phyloP scores from a whole-genome alignment of 2,797 vertebrate genomes.

The Carduelis carduelis region DNA sequence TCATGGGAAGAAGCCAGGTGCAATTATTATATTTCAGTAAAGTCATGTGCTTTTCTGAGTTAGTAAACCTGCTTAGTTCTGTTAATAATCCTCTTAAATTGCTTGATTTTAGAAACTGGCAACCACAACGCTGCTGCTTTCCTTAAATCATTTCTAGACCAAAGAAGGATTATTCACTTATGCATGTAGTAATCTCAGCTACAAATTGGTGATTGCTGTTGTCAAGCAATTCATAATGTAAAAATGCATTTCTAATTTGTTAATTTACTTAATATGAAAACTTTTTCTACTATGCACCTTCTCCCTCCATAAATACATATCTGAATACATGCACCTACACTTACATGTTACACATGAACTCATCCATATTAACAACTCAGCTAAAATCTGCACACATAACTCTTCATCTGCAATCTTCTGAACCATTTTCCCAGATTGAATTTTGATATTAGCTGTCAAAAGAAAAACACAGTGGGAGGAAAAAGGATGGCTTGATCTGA shows the following conservation, averaged over 20 bases:
- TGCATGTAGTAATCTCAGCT: accelerated
- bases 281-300: not conserved
- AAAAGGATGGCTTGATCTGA: not conserved
- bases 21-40: not conserved
- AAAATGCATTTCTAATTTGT: not conserved
- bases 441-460: not conserved
- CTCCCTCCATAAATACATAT: not conserved
- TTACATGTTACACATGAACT: not conserved
- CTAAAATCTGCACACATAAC: not conserved
- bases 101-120: not conserved
- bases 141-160: not conserved
- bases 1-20: not conserved
- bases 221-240: not conserved
- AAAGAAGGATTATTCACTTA: not conserved
- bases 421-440: not conserved
- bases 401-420: not conserved
- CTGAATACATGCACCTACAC: not conserved
- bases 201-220: not conserved
- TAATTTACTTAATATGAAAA: not conserved
- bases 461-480: not conserved
- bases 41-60: not conserved
- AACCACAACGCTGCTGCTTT: not conserved
- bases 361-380: not conserved
- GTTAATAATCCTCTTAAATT: not conserved
- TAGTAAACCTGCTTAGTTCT: not conserved